Evolutionary conservation across 2,888 invertebrate species (phyloP), one percentile per base, ranked within the genome.

Genomic region (Encarsia formosa): DNA sequence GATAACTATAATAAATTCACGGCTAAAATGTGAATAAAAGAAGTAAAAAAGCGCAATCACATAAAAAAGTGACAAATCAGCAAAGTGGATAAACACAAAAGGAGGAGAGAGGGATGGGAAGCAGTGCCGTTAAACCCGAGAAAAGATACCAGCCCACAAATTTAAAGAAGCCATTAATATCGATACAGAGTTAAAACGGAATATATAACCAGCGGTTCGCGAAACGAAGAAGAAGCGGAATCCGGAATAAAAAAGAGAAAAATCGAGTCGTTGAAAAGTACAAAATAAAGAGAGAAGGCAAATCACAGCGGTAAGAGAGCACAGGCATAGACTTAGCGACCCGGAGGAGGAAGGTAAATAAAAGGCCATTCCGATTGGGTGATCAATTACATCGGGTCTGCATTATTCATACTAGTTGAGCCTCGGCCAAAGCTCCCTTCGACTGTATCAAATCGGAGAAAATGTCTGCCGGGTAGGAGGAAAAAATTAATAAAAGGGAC

Each of bases 311-410:
- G 38, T 11, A 23, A 51, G 42, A 41, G 49, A 42, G 47, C 47
- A 49, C 48, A 39, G n/a, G n/a, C n/a, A n/a, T n/a, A n/a, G n/a
- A n/a, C n/a, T n/a, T n/a, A n/a, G n/a, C n/a, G n/a, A n/a, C n/a
- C n/a, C n/a, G n/a, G n/a, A n/a, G 67, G 66, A 69, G 68, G 66
- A 70, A 70, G 70, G 71, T 72, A 72, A 72, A 72, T 72, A 72
- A 71, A 72, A 70, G 71, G 72, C 70, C 69, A 70, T 72, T 72
- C 72, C 72, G 67, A 72, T 72, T 71, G 72, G 72, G 65, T 69
- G 72, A 72, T 72, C 72, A 72, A 72, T 72, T 72, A 72, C 72
- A 70, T 70, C 63, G 63, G 63, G 68, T 61, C 64, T 72, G 70
- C 72, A 72, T 72, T 72, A 72, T 72, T 72, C 72, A 72, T 72